Percentiles rank a stretch among this genome's conserved stretches.
Evolutionary conservation across 2,797 vertebrate species (phyloP).

Genomic region (Onychomys torridus): DNA sequence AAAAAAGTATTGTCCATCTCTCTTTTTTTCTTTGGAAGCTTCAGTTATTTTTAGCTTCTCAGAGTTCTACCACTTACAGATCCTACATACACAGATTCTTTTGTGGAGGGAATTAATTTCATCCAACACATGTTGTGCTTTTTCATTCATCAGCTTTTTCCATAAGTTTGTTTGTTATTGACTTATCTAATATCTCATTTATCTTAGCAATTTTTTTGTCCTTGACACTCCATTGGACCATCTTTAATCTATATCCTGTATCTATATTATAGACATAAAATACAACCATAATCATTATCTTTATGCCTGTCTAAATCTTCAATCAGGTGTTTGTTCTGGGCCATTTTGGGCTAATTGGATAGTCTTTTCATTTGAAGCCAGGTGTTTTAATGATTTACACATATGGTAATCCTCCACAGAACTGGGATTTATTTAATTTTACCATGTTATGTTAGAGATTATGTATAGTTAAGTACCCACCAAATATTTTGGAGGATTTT

Average conservation of each 20-base stretch:
- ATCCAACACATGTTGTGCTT: background rate
- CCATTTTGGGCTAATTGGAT: background rate
- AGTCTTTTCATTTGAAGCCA: background rate
- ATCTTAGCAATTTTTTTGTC: background rate
- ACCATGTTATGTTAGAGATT: background rate
- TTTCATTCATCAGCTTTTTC: background rate
- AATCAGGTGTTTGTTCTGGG: background rate
- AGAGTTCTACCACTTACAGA: background rate
- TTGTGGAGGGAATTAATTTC: background rate
- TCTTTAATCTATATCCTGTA: background rate
- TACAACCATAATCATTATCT: background rate
- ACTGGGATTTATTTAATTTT: background rate
- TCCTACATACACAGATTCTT: background rate
- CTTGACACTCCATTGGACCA: background rate
- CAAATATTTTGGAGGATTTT: background rate
- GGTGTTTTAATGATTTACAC: background rate
- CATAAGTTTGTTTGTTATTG: background rate
- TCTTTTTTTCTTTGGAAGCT: background rate
- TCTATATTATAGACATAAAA: background rate
- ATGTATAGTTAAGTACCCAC: background rate
- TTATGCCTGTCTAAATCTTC: background rate
- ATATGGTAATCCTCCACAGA: background rate
- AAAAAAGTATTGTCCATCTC: background rate
- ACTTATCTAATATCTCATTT: background rate
- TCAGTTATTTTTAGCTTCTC: no score